phyloP scores from a whole-genome alignment of 2,113 vertebrate genomes.

The Cichladusa arquata region DNA sequence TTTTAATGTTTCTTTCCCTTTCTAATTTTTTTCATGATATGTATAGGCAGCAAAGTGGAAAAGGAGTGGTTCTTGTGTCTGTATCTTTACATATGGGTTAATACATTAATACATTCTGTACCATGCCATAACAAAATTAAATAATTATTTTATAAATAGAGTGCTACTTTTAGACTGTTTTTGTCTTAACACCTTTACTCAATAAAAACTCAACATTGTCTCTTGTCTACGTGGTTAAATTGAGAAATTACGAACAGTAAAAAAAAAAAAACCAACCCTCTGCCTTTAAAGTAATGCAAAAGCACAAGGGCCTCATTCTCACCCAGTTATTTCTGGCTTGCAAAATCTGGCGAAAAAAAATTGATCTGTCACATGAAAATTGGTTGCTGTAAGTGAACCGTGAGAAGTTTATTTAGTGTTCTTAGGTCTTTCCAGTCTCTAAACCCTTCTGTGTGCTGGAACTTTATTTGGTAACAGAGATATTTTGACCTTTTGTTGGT shows the following conservation, averaged over 20 bases:
- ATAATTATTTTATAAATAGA: conserved; percentile 25
- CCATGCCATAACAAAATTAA: not conserved
- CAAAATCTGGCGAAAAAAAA: not conserved
- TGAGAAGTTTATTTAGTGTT: not conserved
- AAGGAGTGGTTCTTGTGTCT: not conserved
- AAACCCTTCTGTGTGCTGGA: not conserved
- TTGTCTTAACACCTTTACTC: not conserved
- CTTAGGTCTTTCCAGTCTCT: not conserved
- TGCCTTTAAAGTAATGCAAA: not conserved
- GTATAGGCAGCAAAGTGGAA: not conserved
- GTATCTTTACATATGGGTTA: not conserved
- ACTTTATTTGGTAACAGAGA: not conserved
- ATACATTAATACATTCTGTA: not conserved
- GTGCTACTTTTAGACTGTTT: not conserved
- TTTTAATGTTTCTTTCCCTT: not conserved
- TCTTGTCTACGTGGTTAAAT: not conserved
- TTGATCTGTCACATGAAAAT: not conserved
- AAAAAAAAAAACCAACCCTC: not conserved
- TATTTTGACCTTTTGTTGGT: not conserved
- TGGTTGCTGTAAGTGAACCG: not conserved
- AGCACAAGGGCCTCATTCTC: not conserved
- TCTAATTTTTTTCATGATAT: not conserved
- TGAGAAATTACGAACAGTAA: not conserved
- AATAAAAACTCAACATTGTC: not conserved
- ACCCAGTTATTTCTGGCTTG: not conserved